Percentiles rank a stretch among this genome's conserved stretches.
These are phyloP conservation scores for Tinamus guttatus DNA, from an alignment of 2,113 vertebrate genomes.

Conservation along the genomic window DNA sequence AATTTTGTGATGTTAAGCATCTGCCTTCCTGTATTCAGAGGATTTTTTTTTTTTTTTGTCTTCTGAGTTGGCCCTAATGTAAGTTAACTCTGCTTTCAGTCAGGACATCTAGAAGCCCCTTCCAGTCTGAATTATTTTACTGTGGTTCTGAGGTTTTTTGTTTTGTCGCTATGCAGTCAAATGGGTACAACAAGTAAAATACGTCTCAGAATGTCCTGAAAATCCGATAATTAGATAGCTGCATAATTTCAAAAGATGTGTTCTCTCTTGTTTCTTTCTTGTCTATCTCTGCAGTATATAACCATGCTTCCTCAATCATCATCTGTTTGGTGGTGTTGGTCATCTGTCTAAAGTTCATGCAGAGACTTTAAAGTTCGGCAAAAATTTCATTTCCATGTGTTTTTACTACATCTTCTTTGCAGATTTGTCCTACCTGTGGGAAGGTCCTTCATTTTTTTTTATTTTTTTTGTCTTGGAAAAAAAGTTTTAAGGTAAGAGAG, in stretches of 20 bases:
- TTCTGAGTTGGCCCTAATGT: background rate
- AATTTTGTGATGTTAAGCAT: accelerated
- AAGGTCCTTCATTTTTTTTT: background rate
- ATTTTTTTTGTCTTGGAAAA: background rate
- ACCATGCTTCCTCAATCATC: background rate
- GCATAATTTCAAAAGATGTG: background rate
- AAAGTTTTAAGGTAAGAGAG: background rate
- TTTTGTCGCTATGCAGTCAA: background rate
- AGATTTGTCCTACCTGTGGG: background rate
- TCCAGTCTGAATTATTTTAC: background rate
- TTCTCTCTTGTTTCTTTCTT: background rate
- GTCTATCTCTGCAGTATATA: background rate
- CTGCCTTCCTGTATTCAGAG: background rate
- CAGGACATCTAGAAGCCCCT: background rate
- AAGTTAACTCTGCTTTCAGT: background rate
- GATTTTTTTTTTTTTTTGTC: background rate
- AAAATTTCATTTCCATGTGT: background rate
- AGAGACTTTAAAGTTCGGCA: conserved; percentile 2
- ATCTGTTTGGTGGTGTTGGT: background rate
- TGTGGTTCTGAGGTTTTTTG: background rate
- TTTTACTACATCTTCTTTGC: background rate
- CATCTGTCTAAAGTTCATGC: conserved; percentile 1
- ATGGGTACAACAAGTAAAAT: conserved; percentile 26
- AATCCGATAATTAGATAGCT: conserved; percentile 33
- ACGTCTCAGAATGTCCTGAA: conserved; percentile 31